Percentiles rank a stretch among this genome's conserved stretches.
phyloP scores from a whole-genome alignment of 2,113 vertebrate species.

The Caranx ignobilis region DNA sequence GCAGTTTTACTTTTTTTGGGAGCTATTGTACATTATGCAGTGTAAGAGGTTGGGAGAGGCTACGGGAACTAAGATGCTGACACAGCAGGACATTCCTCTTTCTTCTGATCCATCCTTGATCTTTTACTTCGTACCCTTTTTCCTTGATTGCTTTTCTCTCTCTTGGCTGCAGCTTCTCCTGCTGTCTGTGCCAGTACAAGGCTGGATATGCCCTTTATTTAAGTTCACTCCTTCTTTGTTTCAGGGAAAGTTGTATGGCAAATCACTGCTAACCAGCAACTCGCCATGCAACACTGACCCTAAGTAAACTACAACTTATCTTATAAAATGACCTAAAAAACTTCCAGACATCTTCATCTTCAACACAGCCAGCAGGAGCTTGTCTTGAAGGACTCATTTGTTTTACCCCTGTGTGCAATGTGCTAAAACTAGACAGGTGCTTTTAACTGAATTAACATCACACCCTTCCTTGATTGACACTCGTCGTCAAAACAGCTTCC shows the following conservation, averaged over 20 bases:
- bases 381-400: too few relatives aligned
- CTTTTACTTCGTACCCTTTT: background rate
- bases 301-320: background rate
- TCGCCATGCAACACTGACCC: background rate
- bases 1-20: background rate
- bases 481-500: background rate
- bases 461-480: background rate
- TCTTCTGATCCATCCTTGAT: background rate
- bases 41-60: background rate
- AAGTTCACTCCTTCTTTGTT: background rate
- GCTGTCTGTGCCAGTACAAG: conserved; percentile 7
- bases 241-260: too few relatives aligned
- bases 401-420: background rate
- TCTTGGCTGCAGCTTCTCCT: background rate
- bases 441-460: background rate
- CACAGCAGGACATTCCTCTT: background rate
- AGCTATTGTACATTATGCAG: background rate
- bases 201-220: background rate
- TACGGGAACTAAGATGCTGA: conserved; percentile 4
- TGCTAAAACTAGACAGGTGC: too few relatives aligned
- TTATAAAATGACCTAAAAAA: background rate
- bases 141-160: conserved; percentile 8
- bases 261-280: background rate
- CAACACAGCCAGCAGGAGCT: background rate
- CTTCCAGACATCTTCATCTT: background rate